Evolutionary conservation across 1,140 invertebrate species (phyloP), one percentile per base, ranked within the genome.

Genomic region (Drosophila bocki): DNA sequence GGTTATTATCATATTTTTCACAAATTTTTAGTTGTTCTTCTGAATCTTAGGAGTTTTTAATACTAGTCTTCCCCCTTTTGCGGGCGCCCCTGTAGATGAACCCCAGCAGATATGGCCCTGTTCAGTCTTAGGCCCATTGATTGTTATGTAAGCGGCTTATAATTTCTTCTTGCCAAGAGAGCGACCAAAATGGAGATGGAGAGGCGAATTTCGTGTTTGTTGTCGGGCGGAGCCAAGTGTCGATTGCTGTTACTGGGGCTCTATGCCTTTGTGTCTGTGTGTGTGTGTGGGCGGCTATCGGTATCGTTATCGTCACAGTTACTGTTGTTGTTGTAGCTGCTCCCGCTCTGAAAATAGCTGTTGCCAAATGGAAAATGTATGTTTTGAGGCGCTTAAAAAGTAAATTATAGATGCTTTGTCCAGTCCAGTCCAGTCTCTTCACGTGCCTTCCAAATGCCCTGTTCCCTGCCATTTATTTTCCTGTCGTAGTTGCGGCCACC

Each of bases 341-440:
- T 51, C 4, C 33, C 51, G 17, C 26, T 54, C 42, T 70, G 62
- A 41, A 59, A 78, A 64, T 84, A 65, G 60, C 57, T 78, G 58
- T 58, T 71, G 64, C 56, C 45, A 82, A 82, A 82, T 82, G 80
- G 80, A 82, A 82, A 82, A 82, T 82, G 58, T 74, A 78, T 82
- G 80, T 82, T 82, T 82, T 56, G 54, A 60, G 53, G 54, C 75
- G 75, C 80, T 82, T 82, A 60, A 78, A 68, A 67, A 65, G 47
- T 59, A 82, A 82, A 82, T 82, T 78, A 81, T 81, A 72, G 72
- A 71, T 58, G 57, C 9, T 65, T 44, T 71, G 56, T 33, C 19
- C 42, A 35, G 33, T 51, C 15, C 26, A 13, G 26, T 6, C 15
- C 3, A 37, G 35, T 45, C 44, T 19, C 11, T 26, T n/a, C 11